Evolutionary conservation across 2,113 vertebrate species (phyloP).

Genomic region (Trinectes maculatus): DNA sequence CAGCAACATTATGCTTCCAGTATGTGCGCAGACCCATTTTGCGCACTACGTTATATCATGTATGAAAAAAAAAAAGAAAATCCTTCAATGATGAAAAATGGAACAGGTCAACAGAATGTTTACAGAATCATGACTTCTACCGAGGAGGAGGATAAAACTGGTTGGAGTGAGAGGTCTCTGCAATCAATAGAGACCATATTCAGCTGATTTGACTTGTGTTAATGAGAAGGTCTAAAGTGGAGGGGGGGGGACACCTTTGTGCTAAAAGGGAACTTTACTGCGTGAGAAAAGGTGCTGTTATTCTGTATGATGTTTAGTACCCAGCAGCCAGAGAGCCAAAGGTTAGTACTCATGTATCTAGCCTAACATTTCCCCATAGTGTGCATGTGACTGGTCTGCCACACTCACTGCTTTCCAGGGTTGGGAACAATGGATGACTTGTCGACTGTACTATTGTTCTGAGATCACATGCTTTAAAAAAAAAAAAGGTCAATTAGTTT

Average conservation of each 20-base stretch:
- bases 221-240: slow-evolving; percentile 32
- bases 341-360: slow-evolving; percentile 55
- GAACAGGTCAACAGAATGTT: slow-evolving; percentile 54
- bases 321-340: slow-evolving; percentile 65
- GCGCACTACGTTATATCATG: slow-evolving; percentile 72
- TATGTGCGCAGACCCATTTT: slow-evolving; percentile 73
- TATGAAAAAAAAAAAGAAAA: slow-evolving; percentile 61
- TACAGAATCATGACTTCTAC: slow-evolving; percentile 48
- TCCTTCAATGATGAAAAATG: slow-evolving; percentile 46
- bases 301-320: slow-evolving; percentile 64
- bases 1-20: slow-evolving; percentile 81
- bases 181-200: slow-evolving; percentile 40
- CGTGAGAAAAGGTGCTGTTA: slow-evolving; percentile 63
- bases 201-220: slow-evolving; percentile 27
- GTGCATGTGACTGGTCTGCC: slow-evolving; percentile 76
- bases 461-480: slow-evolving; percentile 38
- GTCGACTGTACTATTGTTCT: slow-evolving; percentile 20
- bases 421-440: slow-evolving; percentile 69
- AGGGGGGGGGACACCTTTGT: slow-evolving; percentile 19
- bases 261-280: slow-evolving; percentile 53
- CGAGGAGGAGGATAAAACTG: slow-evolving; percentile 29
- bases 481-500: slow-evolving; percentile 6
- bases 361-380: slow-evolving; percentile 65
- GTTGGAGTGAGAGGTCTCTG: slow-evolving; percentile 29
- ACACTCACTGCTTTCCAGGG: slow-evolving; percentile 69